phyloP scores from a whole-genome alignment of 2,113 vertebrate species.

The Morone saxatilis region DNA sequence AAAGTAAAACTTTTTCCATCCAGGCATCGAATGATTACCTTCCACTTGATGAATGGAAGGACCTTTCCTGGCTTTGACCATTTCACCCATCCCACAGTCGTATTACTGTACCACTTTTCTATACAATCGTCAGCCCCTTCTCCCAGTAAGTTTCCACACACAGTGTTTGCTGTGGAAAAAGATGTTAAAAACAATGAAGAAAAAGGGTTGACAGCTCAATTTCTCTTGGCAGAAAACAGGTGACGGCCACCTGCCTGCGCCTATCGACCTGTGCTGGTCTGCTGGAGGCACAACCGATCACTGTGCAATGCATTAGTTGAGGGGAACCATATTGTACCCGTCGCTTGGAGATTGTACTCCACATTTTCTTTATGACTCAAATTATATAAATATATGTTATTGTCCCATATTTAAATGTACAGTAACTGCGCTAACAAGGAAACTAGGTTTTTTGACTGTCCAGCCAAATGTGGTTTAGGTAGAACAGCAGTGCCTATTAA shows the following conservation, averaged over 20 bases:
- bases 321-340: neutral
- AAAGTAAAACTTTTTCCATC: too few species aligned
- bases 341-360: neutral
- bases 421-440: too few species aligned
- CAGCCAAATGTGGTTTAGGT: too few species aligned
- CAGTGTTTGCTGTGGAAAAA: neutral
- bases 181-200: constrained; percentile 1
- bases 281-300: constrained; percentile 22
- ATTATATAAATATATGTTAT: neutral
- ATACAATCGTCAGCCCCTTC: neutral
- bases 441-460: too few species aligned
- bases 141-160: neutral
- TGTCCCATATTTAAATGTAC: neutral
- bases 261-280: constrained; percentile 24
- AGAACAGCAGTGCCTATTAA: too few species aligned
- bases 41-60: neutral
- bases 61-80: neutral
- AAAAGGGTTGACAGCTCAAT: constrained; percentile 32
- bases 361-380: neutral
- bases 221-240: constrained; percentile 43
- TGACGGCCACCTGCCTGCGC: constrained; percentile 35
- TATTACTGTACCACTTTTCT: neutral
- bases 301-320: neutral
- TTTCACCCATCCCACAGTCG: neutral
- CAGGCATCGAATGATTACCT: too few species aligned